phyloP scores from a whole-genome alignment of 2,888 invertebrate genomes.

The Cosmorhoe ocellata region DNA sequence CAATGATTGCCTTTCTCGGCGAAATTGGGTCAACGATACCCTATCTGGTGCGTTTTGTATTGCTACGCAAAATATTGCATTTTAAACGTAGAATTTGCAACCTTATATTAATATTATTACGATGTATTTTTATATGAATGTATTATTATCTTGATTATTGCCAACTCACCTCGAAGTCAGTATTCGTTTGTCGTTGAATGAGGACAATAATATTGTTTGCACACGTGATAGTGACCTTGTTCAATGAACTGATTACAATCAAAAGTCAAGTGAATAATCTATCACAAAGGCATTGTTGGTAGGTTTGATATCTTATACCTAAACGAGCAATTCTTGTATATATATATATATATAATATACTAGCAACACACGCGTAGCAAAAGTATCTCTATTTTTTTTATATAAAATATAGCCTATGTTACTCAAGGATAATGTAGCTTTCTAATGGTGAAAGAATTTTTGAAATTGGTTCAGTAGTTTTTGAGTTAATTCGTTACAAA shows the following conservation, averaged over 20 bases:
- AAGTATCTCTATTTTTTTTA: too few relatives aligned
- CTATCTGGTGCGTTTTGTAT: conserved; percentile 20
- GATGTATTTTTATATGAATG: conserved; percentile 4
- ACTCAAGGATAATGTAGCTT: too few relatives aligned
- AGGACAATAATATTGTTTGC: conserved; percentile 10
- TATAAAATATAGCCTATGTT: too few relatives aligned
- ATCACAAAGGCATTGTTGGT: not conserved
- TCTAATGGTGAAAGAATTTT: too few relatives aligned
- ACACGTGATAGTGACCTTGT: conserved; percentile 7
- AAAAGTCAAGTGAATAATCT: not conserved
- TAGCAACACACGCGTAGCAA: too few relatives aligned
- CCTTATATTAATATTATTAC: not conserved
- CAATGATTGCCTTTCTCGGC: conserved; percentile 11
- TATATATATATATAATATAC: too few relatives aligned
- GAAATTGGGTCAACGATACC: conserved; percentile 33
- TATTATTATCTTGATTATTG: conserved; percentile 3
- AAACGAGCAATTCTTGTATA: too few relatives aligned
- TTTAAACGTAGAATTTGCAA: conserved; percentile 2
- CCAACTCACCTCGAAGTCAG: conserved; percentile 24
- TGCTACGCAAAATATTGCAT: conserved; percentile 14
- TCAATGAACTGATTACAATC: not conserved
- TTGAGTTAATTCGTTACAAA: too few relatives aligned
- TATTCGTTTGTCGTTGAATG: conserved; percentile 11
- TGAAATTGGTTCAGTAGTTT: too few relatives aligned
- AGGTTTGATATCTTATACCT: too few relatives aligned